Percentiles rank a stretch among this genome's conserved stretches.
These are phyloP conservation scores for Petroica traversi DNA, from an alignment of 2,113 vertebrate genomes.

Conservation along the genomic window DNA sequence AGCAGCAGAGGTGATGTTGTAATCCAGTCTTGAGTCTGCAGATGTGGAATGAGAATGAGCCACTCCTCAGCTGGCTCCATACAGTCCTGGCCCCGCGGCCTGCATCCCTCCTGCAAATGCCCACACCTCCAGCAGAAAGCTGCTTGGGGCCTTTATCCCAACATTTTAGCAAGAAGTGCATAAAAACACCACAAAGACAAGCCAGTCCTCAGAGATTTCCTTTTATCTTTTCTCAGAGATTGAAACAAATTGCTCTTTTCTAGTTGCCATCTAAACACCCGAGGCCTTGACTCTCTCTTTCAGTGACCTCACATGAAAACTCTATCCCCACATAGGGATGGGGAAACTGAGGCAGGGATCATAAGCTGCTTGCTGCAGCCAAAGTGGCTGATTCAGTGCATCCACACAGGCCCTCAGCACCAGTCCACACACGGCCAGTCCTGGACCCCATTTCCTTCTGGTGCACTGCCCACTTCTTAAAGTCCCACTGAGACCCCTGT, in stretches of 20 bases:
- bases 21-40: neutral
- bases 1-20: neutral
- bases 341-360: neutral
- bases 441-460: neutral
- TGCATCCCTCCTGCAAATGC: neutral
- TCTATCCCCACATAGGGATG: neutral
- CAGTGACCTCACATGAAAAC: neutral
- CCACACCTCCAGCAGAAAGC: neutral
- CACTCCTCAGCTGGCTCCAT: rapidly evolving
- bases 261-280: neutral
- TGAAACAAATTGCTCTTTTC: neutral
- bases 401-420: neutral
- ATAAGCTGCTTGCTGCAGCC: neutral
- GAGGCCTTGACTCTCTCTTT: neutral
- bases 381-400: neutral
- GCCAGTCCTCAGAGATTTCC: neutral
- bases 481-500: neutral
- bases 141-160: neutral
- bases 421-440: neutral
- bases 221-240: neutral
- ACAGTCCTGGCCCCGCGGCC: neutral
- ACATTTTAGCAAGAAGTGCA: neutral
- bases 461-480: neutral
- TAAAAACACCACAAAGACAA: neutral
- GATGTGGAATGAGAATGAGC: neutral